phyloP scores from a whole-genome alignment of 2,113 vertebrate genomes.

The Rhabdomys dilectus region DNA sequence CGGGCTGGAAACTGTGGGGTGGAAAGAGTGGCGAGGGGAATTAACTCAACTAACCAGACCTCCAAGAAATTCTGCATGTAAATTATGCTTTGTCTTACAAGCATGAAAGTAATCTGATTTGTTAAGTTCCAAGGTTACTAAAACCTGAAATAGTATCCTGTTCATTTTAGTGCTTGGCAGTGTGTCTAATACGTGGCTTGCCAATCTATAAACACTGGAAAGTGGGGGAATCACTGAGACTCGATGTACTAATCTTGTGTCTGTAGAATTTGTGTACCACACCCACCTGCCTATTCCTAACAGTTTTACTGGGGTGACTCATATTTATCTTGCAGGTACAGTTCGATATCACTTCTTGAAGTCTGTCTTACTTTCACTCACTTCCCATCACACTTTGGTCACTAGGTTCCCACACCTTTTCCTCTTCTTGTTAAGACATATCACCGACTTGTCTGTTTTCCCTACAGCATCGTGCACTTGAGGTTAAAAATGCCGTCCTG shows the following conservation, averaged over 20 bases:
- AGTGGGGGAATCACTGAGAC: not conserved
- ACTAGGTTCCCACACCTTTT: not conserved
- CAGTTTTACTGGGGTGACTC: not conserved
- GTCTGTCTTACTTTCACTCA: not conserved
- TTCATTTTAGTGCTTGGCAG: not conserved
- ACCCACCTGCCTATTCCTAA: not conserved
- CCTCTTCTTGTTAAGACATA: conserved; percentile 13
- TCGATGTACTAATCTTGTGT: not conserved
- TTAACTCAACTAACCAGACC: not conserved
- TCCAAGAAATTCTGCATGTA: not conserved
- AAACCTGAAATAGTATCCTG: not conserved
- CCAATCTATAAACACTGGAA: not conserved
- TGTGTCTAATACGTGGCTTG: not conserved
- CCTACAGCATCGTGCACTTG: not conserved
- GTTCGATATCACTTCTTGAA: not conserved
- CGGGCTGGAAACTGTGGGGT: not conserved
- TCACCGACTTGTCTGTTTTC: not conserved
- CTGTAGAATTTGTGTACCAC: not conserved
- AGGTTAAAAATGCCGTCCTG: not conserved
- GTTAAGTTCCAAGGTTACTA: not conserved
- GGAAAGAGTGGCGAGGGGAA: not conserved
- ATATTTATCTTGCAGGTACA: not conserved
- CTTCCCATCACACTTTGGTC: not conserved
- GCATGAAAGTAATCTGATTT: not conserved
- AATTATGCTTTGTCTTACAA: not conserved